Evolutionary conservation across 2,888 invertebrate genomes (phyloP).

Genomic region (Drosophila fulvimacula): DNA sequence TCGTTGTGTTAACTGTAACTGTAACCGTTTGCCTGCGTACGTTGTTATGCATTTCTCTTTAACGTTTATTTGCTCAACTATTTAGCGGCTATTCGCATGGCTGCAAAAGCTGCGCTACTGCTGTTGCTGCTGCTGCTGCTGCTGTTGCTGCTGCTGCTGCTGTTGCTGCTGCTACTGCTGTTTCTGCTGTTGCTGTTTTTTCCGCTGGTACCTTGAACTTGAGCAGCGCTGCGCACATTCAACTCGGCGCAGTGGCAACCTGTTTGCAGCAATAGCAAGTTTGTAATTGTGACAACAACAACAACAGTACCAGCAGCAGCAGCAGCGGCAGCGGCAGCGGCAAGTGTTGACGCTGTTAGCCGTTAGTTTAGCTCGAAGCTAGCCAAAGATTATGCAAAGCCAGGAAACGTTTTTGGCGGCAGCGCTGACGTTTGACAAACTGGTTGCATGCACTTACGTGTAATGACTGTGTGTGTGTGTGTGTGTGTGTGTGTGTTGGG

Average conservation of each 20-base stretch:
- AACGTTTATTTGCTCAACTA: constrained; percentile 42
- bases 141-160: constrained; percentile 11
- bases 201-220: constrained; percentile 74
- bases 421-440: constrained; percentile 31
- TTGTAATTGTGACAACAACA: constrained; percentile 64
- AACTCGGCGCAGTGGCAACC: constrained; percentile 64
- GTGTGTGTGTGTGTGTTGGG: constrained; percentile 3
- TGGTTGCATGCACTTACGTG: constrained; percentile 30
- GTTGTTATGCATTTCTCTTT: constrained; percentile 76
- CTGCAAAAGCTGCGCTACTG: constrained; percentile 13
- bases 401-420: constrained; percentile 61
- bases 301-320: constrained; percentile 33
- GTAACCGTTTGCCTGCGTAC: constrained; percentile 14
- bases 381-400: constrained; percentile 69
- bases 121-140: constrained; percentile 10
- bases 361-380: constrained; percentile 32
- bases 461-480: neutral
- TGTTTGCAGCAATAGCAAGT: constrained; percentile 70
- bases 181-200: too few relatives aligned
- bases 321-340: constrained; percentile 1
- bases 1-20: constrained; percentile 20
- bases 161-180: constrained; percentile 13
- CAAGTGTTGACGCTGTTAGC: constrained; percentile 23
- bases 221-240: constrained; percentile 64
- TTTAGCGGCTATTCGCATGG: constrained; percentile 59